Evolutionary conservation across 2,113 vertebrate species (phyloP).

Genomic region (Perca flavescens): DNA sequence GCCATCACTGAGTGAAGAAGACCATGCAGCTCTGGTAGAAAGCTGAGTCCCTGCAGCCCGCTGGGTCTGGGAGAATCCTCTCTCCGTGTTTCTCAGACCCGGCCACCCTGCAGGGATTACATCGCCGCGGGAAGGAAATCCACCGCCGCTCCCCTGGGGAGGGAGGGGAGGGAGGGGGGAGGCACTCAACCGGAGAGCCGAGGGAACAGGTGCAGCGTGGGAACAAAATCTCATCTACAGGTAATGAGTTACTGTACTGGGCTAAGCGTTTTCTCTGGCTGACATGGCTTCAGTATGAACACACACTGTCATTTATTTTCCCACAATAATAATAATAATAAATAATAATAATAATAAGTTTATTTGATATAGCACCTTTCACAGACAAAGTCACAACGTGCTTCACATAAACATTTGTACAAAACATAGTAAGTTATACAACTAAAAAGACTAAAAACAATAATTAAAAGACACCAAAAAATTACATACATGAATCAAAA

Average conservation of each 20-base stretch:
- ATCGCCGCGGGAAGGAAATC: not conserved
- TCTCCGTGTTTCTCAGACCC: constrained; percentile 61
- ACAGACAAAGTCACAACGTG: no score
- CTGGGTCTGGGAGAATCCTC: constrained; percentile 63
- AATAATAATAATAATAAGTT: no score
- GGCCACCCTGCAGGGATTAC: constrained; percentile 34
- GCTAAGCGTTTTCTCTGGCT: not conserved
- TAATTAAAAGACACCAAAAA: no score
- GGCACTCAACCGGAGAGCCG: not conserved
- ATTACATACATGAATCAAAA: no score
- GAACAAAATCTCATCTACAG: constrained; percentile 13
- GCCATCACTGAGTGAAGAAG: not conserved
- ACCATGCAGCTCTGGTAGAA: not conserved
- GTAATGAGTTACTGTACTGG: constrained; percentile 67
- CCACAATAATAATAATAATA: no score
- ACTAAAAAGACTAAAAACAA: no score
- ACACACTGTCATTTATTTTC: not conserved
- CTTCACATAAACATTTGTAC: no score
- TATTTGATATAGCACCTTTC: no score
- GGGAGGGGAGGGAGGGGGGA: constrained; percentile 1
- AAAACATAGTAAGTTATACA: no score
- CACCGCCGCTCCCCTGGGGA: constrained; percentile 40
- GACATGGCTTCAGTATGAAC: not conserved
- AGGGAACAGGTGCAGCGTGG: constrained; percentile 56
- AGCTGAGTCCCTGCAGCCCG: not conserved